These are phyloP conservation scores for Drosophila elegans DNA, from an alignment of 1,140 invertebrate genomes.

Conservation along the genomic window DNA sequence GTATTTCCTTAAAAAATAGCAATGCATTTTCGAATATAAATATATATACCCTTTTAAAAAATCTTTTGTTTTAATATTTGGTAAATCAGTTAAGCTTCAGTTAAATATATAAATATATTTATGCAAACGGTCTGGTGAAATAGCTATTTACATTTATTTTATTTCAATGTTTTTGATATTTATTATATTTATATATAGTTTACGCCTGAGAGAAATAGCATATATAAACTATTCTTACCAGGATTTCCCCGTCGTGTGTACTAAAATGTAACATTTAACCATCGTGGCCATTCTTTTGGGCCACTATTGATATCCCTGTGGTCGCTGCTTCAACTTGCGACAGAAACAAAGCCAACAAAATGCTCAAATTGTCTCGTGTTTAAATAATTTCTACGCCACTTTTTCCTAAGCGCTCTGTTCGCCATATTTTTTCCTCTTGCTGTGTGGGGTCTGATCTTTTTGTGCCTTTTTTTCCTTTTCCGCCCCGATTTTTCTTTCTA, in stretches of 20 bases:
- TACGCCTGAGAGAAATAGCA: too few relatives aligned
- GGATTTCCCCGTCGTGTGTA: not conserved
- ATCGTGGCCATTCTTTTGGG: not conserved
- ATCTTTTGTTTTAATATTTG: too few relatives aligned
- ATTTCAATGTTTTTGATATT: too few relatives aligned
- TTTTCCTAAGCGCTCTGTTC: conserved; percentile 38
- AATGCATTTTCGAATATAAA: too few relatives aligned
- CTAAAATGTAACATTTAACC: not conserved
- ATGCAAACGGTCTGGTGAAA: too few relatives aligned
- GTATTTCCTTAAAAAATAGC: too few relatives aligned
- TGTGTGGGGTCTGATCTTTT: conserved; percentile 17
- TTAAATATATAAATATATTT: too few relatives aligned
- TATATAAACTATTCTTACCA: not conserved
- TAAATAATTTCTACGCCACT: conserved; percentile 58
- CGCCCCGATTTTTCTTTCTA: not conserved
- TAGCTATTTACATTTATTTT: too few relatives aligned
- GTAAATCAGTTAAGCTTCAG: too few relatives aligned
- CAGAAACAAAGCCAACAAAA: not conserved
- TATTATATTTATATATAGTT: too few relatives aligned
- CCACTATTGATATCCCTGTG: conserved; percentile 30
- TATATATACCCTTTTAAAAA: too few relatives aligned
- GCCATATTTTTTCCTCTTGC: conserved; percentile 4
- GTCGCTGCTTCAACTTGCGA: conserved; percentile 5
- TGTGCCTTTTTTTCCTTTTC: not conserved
- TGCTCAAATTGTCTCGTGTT: conserved; percentile 62